Evolutionary conservation across 2,888 invertebrate species (phyloP).

Genomic region (Diarsia brunnea): DNA sequence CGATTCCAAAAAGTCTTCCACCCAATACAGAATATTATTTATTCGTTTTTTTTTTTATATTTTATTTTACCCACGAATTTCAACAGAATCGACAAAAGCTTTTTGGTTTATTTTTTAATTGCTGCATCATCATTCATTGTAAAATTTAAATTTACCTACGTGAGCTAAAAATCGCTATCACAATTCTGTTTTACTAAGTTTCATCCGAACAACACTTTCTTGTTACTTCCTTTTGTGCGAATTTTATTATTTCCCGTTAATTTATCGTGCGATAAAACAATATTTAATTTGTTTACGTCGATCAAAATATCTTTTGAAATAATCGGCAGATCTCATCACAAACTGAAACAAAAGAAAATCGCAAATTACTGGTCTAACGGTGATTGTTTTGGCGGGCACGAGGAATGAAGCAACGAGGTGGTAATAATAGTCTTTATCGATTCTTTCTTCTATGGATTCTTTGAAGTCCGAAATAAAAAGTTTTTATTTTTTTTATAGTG

Average conservation of each 20-base stretch:
- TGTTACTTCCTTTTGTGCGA: slow-evolving; percentile 19
- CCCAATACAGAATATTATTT: no score
- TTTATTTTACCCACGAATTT: neutral
- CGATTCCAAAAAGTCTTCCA: no score
- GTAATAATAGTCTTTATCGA: no score
- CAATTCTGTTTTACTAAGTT: slow-evolving; percentile 4
- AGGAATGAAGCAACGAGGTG: no score
- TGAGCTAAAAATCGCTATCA: slow-evolving; percentile 6
- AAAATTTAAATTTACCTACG: neutral
- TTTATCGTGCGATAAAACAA: slow-evolving; percentile 35
- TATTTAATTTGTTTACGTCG: slow-evolving; percentile 43
- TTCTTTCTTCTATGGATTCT: no score
- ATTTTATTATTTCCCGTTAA: slow-evolving; percentile 46
- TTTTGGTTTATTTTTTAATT: neutral
- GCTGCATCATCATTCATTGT: neutral
- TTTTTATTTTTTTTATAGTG: no score
- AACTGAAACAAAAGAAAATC: neutral
- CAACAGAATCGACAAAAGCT: neutral
- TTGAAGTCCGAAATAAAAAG: no score
- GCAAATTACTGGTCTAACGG: neutral
- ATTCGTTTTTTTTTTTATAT: no score
- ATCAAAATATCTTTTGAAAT: slow-evolving; percentile 25
- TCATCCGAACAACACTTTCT: neutral
- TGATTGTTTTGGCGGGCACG: no score
- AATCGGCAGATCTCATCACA: slow-evolving; percentile 2